phyloP scores from a whole-genome alignment of 1,140 invertebrate genomes.

The Diuraphis noxia region DNA sequence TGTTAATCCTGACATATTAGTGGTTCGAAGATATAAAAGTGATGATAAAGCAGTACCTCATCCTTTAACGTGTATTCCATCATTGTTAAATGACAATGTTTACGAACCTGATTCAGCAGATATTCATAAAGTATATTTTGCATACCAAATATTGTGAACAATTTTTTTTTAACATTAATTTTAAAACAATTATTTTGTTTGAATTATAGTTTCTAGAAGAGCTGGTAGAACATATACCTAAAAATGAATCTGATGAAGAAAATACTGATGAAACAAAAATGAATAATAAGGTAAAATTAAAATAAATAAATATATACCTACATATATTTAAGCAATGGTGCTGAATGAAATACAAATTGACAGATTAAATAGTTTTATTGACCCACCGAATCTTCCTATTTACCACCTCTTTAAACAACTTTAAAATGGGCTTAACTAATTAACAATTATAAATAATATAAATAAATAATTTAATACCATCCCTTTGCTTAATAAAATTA shows the following conservation, averaged over 20 bases:
- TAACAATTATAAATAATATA: too few species aligned
- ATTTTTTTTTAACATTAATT: neutral
- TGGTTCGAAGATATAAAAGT: constrained; percentile 29
- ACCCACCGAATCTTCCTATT: too few species aligned
- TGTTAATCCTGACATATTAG: neutral
- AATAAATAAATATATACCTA: neutral
- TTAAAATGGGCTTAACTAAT: too few species aligned
- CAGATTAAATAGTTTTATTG: too few species aligned
- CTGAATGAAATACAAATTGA: too few species aligned
- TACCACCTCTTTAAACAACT: too few species aligned
- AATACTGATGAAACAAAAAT: neutral
- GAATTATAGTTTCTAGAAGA: neutral
- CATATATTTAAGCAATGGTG: too few species aligned
- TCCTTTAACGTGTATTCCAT: neutral
- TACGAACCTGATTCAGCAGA: constrained; percentile 11
- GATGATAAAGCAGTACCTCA: neutral
- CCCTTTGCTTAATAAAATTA: too few species aligned
- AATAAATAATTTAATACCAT: neutral
- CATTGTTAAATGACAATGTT: constrained; percentile 11
- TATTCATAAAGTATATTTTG: neutral
- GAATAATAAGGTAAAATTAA: neutral
- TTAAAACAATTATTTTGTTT: neutral
- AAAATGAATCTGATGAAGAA: neutral
- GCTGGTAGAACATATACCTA: neutral
- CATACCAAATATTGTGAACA: neutral